Evolutionary conservation across 2,113 vertebrate species (phyloP).

Genomic region (Chaetura pelagica): DNA sequence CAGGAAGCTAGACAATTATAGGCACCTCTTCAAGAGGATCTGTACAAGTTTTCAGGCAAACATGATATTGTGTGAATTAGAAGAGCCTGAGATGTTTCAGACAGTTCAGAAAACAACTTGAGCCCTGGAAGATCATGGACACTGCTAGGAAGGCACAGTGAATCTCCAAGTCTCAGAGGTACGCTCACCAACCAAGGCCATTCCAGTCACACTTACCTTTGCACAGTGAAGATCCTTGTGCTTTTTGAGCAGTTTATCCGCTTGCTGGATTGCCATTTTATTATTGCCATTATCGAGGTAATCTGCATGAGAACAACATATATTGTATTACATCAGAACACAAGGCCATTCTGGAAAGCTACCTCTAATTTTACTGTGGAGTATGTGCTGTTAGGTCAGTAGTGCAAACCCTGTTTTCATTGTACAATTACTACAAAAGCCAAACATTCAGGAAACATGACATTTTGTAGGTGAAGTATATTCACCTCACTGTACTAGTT

Average conservation of each 20-base stretch:
- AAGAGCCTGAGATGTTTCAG: not conserved
- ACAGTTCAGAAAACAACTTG: not conserved
- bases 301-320: constrained; percentile 78
- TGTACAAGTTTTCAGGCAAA: not conserved
- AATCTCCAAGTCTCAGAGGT: not conserved
- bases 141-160: not conserved
- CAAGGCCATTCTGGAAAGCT: not conserved
- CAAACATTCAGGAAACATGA: not conserved
- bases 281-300: constrained; percentile 99
- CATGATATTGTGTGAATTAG: not conserved
- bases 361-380: rapidly evolving
- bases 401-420: not conserved
- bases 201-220: constrained; percentile 82
- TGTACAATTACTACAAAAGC: not conserved
- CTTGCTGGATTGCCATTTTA: constrained; percentile 99
- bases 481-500: not conserved
- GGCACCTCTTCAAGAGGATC: not conserved
- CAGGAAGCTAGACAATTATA: not conserved
- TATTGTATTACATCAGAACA: not conserved
- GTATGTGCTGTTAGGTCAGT: not conserved
- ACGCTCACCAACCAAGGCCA: rapidly evolving
- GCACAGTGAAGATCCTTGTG: constrained; percentile 98
- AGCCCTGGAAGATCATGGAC: not conserved
- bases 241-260: constrained; percentile 97
- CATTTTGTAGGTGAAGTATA: not conserved